Evolutionary conservation across 92 coral and sea anemone genomes (phyloP), one percentile per base, ranked within the genome.

Genomic region (Palythoa caribaeorum): DNA sequence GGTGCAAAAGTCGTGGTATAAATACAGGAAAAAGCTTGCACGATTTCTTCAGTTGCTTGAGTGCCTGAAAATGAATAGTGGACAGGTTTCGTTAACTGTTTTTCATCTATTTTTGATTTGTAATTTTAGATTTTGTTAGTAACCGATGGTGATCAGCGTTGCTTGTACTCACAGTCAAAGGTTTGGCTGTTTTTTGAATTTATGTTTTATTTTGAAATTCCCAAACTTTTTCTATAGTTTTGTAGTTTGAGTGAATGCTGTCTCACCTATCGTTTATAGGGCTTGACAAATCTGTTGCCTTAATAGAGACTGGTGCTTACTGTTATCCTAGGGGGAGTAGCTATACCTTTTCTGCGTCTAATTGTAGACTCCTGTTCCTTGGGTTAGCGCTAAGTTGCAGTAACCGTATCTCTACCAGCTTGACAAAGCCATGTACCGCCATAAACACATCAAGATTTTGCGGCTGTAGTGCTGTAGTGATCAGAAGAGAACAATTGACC

Each of bases 401-500:
- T 20, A 80, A 78, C 73, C 91, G 90, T 35, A 90, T 88, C 87
- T 97, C 99, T 13, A 87, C 91, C 55, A 94, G 84, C 70, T 93
- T 95, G 37, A 90, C 94, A 77, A 92, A 94, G 3, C 93, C 98
- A 66, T 90, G 95, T 4, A 91, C 96, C 38, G 97, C 91, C 94
- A 95, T 91, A 39, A 95, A 91, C 9, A 92, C 98, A 38, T 97
- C 99, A 6, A 90, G 86, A 60, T 69, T 90, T 19, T 66, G 77
- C 52, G 98, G 99, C 83, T 95, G 94, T 9, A 92, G 76, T 5
- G 90, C 99, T 95, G 76, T 13, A 71, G 63, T 44, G 54, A 38
- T 21, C 57, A 13, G n/a, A 19, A 16, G n/a, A 8, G 0, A 28
- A 36, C 21, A 54, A 35, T 19, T 35, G 44, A 47, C 7, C 28